These are phyloP conservation scores for Folsomia candida DNA, from an alignment of 2,888 invertebrate species.

Conservation along the genomic window DNA sequence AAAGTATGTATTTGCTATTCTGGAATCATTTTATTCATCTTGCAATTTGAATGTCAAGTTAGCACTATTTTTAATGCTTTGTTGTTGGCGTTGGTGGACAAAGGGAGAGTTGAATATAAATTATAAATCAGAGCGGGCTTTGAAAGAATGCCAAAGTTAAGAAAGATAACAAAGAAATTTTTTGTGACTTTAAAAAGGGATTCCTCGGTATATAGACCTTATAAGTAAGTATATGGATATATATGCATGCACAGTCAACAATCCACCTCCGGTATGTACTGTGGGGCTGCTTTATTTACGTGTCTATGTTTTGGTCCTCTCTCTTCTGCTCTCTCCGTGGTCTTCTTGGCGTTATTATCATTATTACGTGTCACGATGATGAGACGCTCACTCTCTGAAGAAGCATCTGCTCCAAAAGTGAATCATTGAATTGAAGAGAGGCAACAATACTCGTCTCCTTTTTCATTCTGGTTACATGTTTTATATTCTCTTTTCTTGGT, in stretches of 20 bases:
- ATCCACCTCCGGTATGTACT: too few species aligned
- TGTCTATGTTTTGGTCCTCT: neutral
- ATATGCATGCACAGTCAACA: too few species aligned
- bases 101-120: slow-evolving; percentile 1
- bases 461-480: neutral
- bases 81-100: neutral
- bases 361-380: slow-evolving; percentile 5
- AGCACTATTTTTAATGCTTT: slow-evolving; percentile 4
- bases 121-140: slow-evolving; percentile 7
- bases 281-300: too few species aligned
- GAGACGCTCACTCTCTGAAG: neutral
- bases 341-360: too few species aligned
- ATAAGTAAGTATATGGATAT: too few species aligned
- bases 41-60: slow-evolving; percentile 1
- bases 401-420: neutral
- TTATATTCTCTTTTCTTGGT: neutral
- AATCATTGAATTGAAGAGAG: neutral
- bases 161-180: slow-evolving; percentile 2
- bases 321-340: neutral
- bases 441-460: neutral
- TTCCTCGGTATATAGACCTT: too few species aligned
- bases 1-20: too few species aligned
- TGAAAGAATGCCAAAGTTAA: slow-evolving; percentile 6
- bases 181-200: neutral
- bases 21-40: neutral